Evolutionary conservation across 2,113 vertebrate species (phyloP).

Genomic region (Platycercus adscitus): DNA sequence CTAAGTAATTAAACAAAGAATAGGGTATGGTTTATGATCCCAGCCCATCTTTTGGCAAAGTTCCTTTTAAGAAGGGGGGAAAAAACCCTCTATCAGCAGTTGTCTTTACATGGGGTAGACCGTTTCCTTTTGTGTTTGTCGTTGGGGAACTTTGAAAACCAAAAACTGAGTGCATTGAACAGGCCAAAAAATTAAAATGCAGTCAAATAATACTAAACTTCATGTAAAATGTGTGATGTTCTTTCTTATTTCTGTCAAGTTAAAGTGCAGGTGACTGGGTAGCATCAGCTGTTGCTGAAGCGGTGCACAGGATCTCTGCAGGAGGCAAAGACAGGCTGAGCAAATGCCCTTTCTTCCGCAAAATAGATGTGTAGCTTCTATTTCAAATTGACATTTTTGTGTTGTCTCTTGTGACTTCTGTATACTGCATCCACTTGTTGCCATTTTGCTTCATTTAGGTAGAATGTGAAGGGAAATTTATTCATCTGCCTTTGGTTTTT

Average conservation of each 20-base stretch:
- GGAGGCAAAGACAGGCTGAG: neutral
- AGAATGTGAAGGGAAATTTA: neutral
- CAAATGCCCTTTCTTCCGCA: neutral
- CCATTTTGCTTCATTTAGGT: neutral
- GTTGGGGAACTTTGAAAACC: neutral
- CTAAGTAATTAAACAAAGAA: conserved; percentile 69
- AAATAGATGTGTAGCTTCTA: neutral
- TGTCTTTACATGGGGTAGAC: neutral
- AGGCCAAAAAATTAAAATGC: fast-evolving
- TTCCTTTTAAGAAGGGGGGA: neutral
- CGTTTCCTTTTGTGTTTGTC: neutral
- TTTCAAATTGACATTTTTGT: neutral
- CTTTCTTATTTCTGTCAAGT: neutral
- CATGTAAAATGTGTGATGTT: neutral
- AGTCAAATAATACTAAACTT: neutral
- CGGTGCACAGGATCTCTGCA: neutral
- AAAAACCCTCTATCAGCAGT: neutral
- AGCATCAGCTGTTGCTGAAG: neutral
- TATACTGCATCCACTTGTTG: neutral
- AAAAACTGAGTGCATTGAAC: neutral
- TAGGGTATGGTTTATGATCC: conserved; percentile 61
- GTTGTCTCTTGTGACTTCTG: neutral
- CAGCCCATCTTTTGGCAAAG: conserved; percentile 52
- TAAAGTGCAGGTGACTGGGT: neutral
- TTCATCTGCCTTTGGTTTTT: neutral